Evolutionary conservation across 2,888 invertebrate species (phyloP), one percentile per base, ranked within the genome.

Genomic region (Cordilura impudica): DNA sequence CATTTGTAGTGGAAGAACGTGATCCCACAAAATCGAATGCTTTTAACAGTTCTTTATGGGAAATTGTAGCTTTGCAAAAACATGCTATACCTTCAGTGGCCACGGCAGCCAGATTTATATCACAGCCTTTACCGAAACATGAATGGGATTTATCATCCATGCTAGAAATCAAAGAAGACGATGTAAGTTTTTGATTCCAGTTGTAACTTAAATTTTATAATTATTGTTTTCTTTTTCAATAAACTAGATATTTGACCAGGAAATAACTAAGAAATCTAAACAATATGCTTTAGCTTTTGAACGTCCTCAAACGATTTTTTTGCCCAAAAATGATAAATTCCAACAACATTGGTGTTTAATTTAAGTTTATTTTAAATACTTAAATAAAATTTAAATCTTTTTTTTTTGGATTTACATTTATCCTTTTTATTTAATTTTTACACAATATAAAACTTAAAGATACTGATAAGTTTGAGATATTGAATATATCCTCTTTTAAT

Each of bases 41-140:
- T 0, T 91, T 96, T 4, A 93, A 95, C 79, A 97, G 98, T 86
- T 96, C 96, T 56, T 91, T 99, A 69, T 99, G 98, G 98, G 98
- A 99, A 91, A 92, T 97, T 77, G 92, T 93, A 83, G 93, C 95
- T 10, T 91, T 98, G 81, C 94, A 95, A 86, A 91, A 92, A 81
- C 96, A 96, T 87, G 92, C 92, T 10, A 86, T 94, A 83, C 95
- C 96, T 3, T 92, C 92, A 76, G 93, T 97, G 7, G 92, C 94
- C 16, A 91, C 91, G 54, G 94, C 94, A 0, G 96, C 97, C 0
- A 87, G 92, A 82, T 94, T 95, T 82, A 93, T 96, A 61, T 92
- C 93, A 61, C 91, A 92, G 60, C 92, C 93, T 1, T 86, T 95
- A 47, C 94, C 94, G 0, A 91, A 91, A 14, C 90, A 92, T 10